phyloP scores from a whole-genome alignment of 1,140 invertebrate species.

The Nomia melanderi region DNA sequence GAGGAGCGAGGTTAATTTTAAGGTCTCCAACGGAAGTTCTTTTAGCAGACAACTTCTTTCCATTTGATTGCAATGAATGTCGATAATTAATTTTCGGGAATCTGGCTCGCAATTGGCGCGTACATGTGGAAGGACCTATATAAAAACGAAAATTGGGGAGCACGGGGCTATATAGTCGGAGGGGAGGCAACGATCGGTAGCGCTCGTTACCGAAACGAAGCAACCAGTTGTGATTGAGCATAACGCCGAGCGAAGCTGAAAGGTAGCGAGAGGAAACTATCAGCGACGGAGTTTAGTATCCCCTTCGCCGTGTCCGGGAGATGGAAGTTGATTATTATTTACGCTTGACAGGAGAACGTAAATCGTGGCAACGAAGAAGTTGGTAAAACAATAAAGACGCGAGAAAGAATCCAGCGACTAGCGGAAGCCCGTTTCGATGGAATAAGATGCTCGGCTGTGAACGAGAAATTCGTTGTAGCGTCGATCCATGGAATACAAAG shows the following conservation, averaged over 20 bases:
- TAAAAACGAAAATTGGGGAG: constrained; percentile 19
- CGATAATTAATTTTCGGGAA: constrained; percentile 17
- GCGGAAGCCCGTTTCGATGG: constrained; percentile 7
- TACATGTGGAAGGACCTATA: neutral
- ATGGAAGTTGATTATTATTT: constrained; percentile 72
- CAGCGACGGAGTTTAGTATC: constrained; percentile 51
- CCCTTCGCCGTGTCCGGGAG: constrained; percentile 4
- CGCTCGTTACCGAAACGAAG: constrained; percentile 63
- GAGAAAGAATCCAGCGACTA: constrained; percentile 12
- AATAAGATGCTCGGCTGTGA: neutral
- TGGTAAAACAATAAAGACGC: constrained; percentile 42
- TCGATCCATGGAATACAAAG: no score
- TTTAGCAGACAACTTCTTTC: no score
- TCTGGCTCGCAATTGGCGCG: neutral
- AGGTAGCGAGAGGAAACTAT: constrained; percentile 38
- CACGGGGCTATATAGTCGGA: neutral
- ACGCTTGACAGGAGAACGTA: constrained; percentile 65
- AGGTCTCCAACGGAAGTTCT: no score
- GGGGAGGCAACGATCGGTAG: constrained; percentile 34
- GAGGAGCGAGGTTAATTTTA: no score
- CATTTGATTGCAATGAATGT: neutral
- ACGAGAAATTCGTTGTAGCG: neutral
- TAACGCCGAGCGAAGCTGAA: constrained; percentile 36
- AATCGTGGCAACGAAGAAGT: constrained; percentile 58
- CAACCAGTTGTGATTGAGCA: constrained; percentile 53